Conservation (phyloP, 2,113 vertebrate genomes). For the Tetrao urogallus region DNA sequence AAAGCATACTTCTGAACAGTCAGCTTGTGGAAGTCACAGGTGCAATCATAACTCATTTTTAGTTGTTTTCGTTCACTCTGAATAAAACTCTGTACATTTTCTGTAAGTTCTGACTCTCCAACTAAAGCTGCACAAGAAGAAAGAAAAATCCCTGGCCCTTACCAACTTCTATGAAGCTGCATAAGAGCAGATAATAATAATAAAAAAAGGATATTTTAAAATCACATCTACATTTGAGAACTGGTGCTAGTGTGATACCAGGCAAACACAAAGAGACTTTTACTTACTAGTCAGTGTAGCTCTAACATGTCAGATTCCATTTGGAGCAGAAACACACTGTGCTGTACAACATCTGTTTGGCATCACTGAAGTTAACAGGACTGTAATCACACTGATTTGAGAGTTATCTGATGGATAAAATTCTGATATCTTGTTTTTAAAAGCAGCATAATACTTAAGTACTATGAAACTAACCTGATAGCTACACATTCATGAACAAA, state of each 20-base stretch:
- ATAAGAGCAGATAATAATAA: not conserved
- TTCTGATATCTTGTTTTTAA: not conserved
- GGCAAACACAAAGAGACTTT: not conserved
- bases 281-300: not conserved
- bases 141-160: not conserved
- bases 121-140: not conserved
- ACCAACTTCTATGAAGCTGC: not conserved
- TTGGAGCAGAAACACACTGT: not conserved
- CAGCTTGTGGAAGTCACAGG: not conserved
- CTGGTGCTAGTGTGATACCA: not conserved
- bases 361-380: not conserved
- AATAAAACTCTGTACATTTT: not conserved
- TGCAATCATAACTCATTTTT: not conserved
- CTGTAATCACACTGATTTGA: not conserved
- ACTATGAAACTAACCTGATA: not conserved
- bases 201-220: not conserved
- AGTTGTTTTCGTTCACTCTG: not conserved
- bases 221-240: not conserved
- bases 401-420: not conserved
- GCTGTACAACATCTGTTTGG: not conserved
- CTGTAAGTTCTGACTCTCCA: not conserved
- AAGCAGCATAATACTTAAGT: not conserved
- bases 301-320: not conserved
- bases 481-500: not conserved
- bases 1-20: not conserved